These are phyloP conservation scores for Hydractinia echinata DNA, from an alignment of 30 jellyfish, hydroid and myxozoan species.

Conservation along the genomic window DNA sequence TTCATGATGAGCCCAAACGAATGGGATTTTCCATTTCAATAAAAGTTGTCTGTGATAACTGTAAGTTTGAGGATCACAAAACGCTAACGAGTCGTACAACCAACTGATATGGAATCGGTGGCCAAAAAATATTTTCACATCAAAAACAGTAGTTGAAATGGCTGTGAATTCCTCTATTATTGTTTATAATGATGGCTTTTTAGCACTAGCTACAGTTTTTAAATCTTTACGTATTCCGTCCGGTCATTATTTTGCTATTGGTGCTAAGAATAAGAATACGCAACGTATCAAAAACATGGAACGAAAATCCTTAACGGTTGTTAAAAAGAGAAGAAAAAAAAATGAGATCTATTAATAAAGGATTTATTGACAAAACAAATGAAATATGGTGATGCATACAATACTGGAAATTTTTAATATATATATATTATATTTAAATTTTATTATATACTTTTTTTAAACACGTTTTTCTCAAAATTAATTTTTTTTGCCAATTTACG, in stretches of 20 bases:
- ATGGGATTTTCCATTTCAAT: too few species aligned
- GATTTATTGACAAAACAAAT: background rate
- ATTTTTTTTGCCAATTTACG: background rate
- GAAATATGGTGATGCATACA: background rate
- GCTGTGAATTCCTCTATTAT: constrained; percentile 7
- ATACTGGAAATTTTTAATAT: constrained; percentile 2
- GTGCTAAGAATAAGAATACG: background rate
- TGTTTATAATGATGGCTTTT: constrained; percentile 16
- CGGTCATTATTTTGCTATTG: background rate
- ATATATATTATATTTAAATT: background rate
- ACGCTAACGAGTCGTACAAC: constrained; percentile 40
- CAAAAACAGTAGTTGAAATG: background rate
- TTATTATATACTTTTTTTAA: background rate
- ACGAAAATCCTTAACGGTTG: background rate
- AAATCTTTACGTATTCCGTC: background rate
- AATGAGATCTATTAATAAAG: too few species aligned
- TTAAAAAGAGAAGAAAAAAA: background rate
- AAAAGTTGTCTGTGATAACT: background rate
- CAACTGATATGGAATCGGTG: constrained; percentile 9
- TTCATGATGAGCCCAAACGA: too few species aligned
- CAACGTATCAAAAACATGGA: constrained; percentile 4
- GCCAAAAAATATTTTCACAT: constrained; percentile 16
- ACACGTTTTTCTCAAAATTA: background rate
- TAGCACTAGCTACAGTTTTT: constrained; percentile 9
- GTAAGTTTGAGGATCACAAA: background rate